Evolutionary conservation across 2,113 vertebrate genomes (phyloP).

Genomic region (Cephalopholis sonnerati): DNA sequence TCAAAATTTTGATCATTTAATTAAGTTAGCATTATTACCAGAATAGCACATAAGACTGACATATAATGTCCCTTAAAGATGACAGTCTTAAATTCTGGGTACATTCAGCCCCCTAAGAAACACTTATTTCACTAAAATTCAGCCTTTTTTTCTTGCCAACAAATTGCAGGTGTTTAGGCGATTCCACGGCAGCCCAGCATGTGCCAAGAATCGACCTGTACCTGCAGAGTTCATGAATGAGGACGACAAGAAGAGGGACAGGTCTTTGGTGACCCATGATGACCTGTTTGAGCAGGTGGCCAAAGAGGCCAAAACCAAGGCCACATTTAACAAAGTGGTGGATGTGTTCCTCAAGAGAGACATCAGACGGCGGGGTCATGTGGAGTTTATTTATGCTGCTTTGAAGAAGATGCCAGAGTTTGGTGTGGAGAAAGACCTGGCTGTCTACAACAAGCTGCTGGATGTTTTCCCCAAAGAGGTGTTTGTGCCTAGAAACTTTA

Average conservation of each 20-base stretch:
- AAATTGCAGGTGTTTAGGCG: constrained; percentile 51
- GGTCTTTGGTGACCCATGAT: constrained; percentile 65
- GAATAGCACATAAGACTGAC: no score
- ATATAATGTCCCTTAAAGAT: not conserved
- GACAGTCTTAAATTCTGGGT: not conserved
- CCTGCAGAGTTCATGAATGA: constrained; percentile 24
- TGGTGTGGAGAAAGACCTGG: constrained; percentile 88
- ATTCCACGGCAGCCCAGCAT: constrained; percentile 62
- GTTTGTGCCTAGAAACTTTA: constrained; percentile 86
- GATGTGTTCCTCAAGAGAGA: constrained; percentile 81
- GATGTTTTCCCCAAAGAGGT: constrained; percentile 94
- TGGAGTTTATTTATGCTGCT: constrained; percentile 93
- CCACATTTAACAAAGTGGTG: constrained; percentile 84
- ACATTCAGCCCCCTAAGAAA: no score
- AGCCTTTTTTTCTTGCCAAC: not conserved
- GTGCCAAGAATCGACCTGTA: constrained; percentile 35
- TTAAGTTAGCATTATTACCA: not conserved
- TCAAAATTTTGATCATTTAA: not conserved
- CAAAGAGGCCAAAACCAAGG: constrained; percentile 77
- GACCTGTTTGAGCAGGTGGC: constrained; percentile 82
- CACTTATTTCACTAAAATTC: not conserved
- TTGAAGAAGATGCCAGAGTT: constrained; percentile 90
- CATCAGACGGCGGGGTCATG: constrained; percentile 87
- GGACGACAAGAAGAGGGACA: constrained; percentile 19
- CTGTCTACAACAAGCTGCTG: constrained; percentile 89